Percentiles rank a stretch among this genome's conserved stretches.
phyloP scores from a whole-genome alignment of 2,888 invertebrate genomes.

The Zhengitettix transpicula region DNA sequence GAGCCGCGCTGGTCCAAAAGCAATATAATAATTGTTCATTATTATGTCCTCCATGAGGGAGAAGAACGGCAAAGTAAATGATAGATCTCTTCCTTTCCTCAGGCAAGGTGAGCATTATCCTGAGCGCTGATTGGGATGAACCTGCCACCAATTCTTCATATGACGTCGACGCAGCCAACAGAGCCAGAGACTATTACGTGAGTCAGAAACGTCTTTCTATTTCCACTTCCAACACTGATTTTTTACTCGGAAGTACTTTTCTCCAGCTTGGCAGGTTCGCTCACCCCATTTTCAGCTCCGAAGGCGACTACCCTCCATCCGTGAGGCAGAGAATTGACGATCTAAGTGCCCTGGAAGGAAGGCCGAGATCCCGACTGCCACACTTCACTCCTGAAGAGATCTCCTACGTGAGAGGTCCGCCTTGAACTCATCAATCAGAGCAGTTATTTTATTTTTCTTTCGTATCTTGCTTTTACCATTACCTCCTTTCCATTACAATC shows the following conservation, averaged over 20 bases:
- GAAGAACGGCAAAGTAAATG: too few species aligned
- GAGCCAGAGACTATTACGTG: not conserved
- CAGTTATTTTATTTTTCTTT: too few species aligned
- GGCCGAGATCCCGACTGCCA: conserved; percentile 28
- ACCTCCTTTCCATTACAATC: too few species aligned
- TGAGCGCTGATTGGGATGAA: not conserved
- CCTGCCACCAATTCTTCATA: not conserved
- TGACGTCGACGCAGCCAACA: not conserved
- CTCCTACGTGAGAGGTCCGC: conserved; percentile 25
- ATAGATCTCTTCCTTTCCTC: not conserved
- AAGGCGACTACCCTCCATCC: conserved; percentile 33
- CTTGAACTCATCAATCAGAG: too few species aligned
- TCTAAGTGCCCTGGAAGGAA: conserved; percentile 27
- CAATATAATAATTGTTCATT: too few species aligned
- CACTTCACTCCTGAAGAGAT: conserved; percentile 35
- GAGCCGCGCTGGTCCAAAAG: too few species aligned
- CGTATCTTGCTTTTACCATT: too few species aligned
- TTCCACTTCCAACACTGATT: conserved; percentile 17
- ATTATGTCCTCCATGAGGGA: too few species aligned
- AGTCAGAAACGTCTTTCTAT: conserved; percentile 29
- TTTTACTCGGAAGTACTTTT: not conserved
- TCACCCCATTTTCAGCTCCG: conserved; percentile 28
- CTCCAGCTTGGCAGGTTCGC: conserved; percentile 29
- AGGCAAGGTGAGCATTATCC: not conserved
- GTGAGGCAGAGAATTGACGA: conserved; percentile 28